Evolutionary conservation across 2,888 invertebrate species (phyloP).

Genomic region (Ormyrus thymus): DNA sequence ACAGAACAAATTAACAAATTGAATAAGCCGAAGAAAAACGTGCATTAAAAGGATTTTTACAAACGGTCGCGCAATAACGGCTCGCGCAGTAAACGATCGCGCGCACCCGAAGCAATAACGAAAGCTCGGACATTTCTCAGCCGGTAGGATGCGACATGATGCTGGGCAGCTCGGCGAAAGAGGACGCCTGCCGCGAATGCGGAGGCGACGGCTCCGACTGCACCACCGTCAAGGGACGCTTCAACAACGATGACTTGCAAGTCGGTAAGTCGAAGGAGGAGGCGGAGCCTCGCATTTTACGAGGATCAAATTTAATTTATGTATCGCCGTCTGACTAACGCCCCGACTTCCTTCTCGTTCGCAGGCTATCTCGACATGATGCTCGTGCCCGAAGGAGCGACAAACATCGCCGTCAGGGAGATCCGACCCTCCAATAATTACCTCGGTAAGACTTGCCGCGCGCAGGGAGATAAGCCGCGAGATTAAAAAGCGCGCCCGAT

Average conservation of each 20-base stretch:
- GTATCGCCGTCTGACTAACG: conserved; percentile 10
- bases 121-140: conserved; percentile 74
- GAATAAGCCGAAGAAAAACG: no score
- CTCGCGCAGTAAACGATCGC: not conserved
- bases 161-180: conserved; percentile 89
- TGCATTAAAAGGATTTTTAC: no score
- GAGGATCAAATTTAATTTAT: conserved; percentile 31
- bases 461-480: not conserved
- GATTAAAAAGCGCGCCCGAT: not conserved
- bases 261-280: conserved; percentile 78
- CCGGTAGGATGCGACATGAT: conserved; percentile 96
- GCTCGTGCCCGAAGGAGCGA: conserved; percentile 94
- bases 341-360: conserved; percentile 59
- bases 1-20: no score
- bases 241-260: conserved; percentile 84
- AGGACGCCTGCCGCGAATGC: conserved; percentile 94
- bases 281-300: no score
- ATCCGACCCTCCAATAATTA: conserved; percentile 90
- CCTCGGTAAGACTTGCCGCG: conserved; percentile 79
- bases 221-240: conserved; percentile 83
- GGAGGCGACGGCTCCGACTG: conserved; percentile 94
- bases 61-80: no score
- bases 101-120: conserved; percentile 16
- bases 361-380: conserved; percentile 94
- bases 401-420: conserved; percentile 90